These are phyloP conservation scores for Muscidifurax raptorellus DNA, from an alignment of 1,140 invertebrate genomes.

Conservation along the genomic window DNA sequence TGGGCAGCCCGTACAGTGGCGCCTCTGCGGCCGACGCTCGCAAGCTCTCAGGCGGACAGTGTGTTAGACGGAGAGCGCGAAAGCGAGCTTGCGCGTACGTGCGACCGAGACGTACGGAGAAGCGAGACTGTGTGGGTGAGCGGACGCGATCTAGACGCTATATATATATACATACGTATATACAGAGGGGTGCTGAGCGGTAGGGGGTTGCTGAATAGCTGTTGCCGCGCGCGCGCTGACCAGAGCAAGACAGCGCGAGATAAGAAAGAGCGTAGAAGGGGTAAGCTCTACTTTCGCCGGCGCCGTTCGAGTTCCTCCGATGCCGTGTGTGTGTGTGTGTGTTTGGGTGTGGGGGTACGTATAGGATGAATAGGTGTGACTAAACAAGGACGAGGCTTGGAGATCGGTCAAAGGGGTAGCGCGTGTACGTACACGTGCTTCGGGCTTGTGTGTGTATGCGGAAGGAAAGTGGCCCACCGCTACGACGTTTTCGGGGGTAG, in stretches of 20 bases:
- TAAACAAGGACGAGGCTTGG: not conserved
- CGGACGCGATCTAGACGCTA: slow-evolving; percentile 35
- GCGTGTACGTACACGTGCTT: slow-evolving; percentile 23
- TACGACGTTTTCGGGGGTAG: slow-evolving; percentile 30
- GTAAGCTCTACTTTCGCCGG: slow-evolving; percentile 14
- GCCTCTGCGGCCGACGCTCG: slow-evolving; percentile 63
- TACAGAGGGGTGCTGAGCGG: slow-evolving; percentile 53
- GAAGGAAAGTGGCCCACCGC: not conserved
- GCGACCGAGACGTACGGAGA: too few relatives aligned
- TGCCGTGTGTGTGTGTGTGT: not conserved
- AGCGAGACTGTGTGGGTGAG: slow-evolving; percentile 58
- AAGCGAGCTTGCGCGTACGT: slow-evolving; percentile 58
- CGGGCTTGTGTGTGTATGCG: not conserved
- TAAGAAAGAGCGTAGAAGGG: slow-evolving; percentile 32
- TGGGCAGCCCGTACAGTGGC: slow-evolving; percentile 70
- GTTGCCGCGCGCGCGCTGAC: slow-evolving; percentile 40
- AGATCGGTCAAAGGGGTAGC: slow-evolving; percentile 40
- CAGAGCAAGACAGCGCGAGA: not conserved
- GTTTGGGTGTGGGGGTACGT: not conserved
- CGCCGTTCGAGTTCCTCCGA: not conserved
- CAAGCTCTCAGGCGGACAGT: slow-evolving; percentile 62
- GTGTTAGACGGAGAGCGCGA: slow-evolving; percentile 54
- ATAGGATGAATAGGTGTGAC: slow-evolving; percentile 17
- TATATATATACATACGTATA: too few relatives aligned
- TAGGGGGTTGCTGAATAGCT: slow-evolving; percentile 41